Percentiles rank a stretch among this genome's conserved stretches.
phyloP scores from a whole-genome alignment of 2,888 invertebrate genomes.

The Melitaea athalia region DNA sequence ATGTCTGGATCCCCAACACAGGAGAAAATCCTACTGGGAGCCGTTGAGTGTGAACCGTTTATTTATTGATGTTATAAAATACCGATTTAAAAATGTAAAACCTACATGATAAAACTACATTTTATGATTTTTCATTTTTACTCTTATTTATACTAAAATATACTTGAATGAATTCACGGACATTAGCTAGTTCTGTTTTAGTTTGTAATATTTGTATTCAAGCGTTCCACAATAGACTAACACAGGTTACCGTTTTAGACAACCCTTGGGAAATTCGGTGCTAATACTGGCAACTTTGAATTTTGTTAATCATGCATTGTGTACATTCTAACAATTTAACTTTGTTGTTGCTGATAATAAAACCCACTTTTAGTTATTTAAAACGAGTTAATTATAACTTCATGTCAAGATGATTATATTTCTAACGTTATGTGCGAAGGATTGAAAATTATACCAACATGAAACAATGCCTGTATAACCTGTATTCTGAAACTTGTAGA shows the following conservation, averaged over 20 bases:
- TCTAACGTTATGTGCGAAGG: not conserved
- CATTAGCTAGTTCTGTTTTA: no score
- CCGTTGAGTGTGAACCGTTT: no score
- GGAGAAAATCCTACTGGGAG: no score
- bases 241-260: constrained; percentile 19
- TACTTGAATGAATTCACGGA: no score
- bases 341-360: constrained; percentile 11
- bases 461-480: not conserved
- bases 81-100: no score
- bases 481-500: not conserved
- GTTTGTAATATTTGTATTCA: constrained; percentile 18
- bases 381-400: constrained; percentile 17
- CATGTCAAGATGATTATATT: not conserved
- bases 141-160: no score
- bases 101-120: no score
- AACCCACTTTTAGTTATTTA: constrained; percentile 2
- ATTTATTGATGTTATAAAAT: no score
- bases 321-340: constrained; percentile 14
- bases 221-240: constrained; percentile 18
- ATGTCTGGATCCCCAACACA: no score
- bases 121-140: no score
- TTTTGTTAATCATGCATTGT: constrained; percentile 26
- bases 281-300: constrained; percentile 23
- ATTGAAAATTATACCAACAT: not conserved
- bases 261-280: constrained; percentile 30